These are phyloP conservation scores for Fregata magnificens DNA, from an alignment of 2,113 vertebrate genomes.

Conservation along the genomic window DNA sequence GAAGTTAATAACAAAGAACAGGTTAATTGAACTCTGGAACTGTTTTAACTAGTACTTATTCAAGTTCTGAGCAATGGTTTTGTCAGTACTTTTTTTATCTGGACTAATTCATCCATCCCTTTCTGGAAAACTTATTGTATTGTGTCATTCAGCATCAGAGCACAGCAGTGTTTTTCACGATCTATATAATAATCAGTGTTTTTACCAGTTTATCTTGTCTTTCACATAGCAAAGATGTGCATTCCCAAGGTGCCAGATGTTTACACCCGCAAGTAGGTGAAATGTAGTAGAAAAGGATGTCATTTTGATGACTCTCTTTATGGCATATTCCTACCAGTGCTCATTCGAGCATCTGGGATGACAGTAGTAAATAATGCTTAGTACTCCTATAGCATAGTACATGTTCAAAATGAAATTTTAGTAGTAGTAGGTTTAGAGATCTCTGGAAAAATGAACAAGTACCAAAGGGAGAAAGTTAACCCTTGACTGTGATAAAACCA, in stretches of 20 bases:
- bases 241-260: constrained; percentile 38
- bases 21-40: background rate
- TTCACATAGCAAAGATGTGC: background rate
- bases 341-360: background rate
- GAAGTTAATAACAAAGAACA: background rate
- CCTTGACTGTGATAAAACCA: background rate
- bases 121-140: background rate
- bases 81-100: background rate
- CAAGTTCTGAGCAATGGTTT: background rate
- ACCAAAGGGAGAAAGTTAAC: background rate
- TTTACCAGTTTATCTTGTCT: background rate
- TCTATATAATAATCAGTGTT: background rate
- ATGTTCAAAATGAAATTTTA: constrained; percentile 32
- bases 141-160: background rate
- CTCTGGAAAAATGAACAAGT: background rate
- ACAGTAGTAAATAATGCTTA: constrained; percentile 52
- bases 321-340: background rate
- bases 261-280: background rate
- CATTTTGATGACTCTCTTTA: constrained; percentile 43
- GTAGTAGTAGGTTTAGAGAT: background rate
- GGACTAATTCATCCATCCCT: background rate
- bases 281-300: constrained; percentile 12
- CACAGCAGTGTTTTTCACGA: background rate
- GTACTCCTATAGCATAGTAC: background rate
- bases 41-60: background rate